A percentile compares a stretch with the other conserved stretches of the same genome.
These are phyloP conservation scores for Lordiphosa stackelbergi DNA, from an alignment of 1,140 invertebrate genomes.

Conservation along the genomic window DNA sequence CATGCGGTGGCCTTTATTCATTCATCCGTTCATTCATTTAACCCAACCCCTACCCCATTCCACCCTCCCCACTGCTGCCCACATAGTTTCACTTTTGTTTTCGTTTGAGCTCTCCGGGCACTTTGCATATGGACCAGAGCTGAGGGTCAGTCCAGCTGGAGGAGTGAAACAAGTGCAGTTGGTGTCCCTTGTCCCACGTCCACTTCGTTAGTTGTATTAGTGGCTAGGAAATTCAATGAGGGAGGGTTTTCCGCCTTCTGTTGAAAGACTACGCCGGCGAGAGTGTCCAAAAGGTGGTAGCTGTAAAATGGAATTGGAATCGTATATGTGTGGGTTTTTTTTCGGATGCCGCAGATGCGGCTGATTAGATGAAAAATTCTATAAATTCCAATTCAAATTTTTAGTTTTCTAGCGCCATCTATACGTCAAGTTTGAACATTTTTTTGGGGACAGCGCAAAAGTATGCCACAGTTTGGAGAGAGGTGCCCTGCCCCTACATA, in stretches of 20 bases:
- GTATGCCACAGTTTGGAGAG: no score
- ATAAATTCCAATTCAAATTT: no score
- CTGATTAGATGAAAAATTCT: no score
- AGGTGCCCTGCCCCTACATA: no score
- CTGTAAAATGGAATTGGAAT: no score
- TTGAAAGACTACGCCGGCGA: no score
- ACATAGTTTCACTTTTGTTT: conserved; percentile 73
- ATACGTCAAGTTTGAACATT: no score
- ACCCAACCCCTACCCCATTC: conserved; percentile 7
- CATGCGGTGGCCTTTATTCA: conserved; percentile 73
- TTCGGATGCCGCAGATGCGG: no score
- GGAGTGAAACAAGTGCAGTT: conserved; percentile 1
- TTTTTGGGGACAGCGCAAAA: no score
- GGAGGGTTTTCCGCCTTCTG: conserved; percentile 8
- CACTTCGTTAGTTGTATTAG: conserved; percentile 73
- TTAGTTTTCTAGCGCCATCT: no score
- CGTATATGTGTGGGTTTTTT: no score
- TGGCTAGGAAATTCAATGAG: conserved; percentile 10
- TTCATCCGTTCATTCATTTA: conserved; percentile 74
- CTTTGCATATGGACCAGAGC: conserved; percentile 43
- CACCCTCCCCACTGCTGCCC: conserved; percentile 8
- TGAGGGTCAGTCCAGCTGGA: conserved; percentile 9
- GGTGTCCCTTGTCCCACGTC: conserved; percentile 40
- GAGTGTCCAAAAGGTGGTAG: no score
- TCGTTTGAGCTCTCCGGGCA: conserved; percentile 48